Evolutionary conservation across 2,888 invertebrate genomes (phyloP).

Genomic region (Oligia strigilis): DNA sequence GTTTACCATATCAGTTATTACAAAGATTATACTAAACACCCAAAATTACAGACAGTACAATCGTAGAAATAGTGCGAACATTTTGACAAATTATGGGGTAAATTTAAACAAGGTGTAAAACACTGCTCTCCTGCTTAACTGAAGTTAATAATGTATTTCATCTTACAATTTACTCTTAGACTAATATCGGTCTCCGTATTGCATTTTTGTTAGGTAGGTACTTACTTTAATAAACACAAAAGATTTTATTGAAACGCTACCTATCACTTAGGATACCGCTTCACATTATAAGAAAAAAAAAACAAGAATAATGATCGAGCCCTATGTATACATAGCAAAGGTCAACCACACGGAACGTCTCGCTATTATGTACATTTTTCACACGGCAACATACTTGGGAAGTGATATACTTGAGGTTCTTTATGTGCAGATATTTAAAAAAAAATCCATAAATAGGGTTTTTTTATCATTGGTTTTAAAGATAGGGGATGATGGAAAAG

Average conservation of each 20-base stretch:
- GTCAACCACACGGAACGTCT: background rate
- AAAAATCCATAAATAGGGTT: background rate
- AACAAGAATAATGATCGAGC: background rate
- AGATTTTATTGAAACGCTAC: constrained; percentile 5
- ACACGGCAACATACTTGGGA: background rate
- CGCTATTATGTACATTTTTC: background rate
- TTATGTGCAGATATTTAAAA: background rate
- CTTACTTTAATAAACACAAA: constrained; percentile 9
- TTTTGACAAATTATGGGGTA: constrained; percentile 14
- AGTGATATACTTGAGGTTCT: background rate
- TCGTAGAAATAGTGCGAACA: constrained; percentile 43
- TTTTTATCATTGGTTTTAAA: background rate
- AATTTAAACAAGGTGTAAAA: constrained; percentile 51
- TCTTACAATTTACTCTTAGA: constrained; percentile 42
- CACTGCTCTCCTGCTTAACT: constrained; percentile 30
- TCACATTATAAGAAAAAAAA: background rate
- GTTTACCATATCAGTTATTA: constrained; percentile 40
- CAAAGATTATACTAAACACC: constrained; percentile 59
- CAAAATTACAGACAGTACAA: constrained; percentile 48
- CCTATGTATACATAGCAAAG: constrained; percentile 8
- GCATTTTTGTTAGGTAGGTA: constrained; percentile 4
- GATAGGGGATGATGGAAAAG: background rate
- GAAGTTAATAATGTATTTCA: constrained; percentile 2
- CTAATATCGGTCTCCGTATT: constrained; percentile 21
- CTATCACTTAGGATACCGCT: background rate